Percentiles rank a stretch among this genome's conserved stretches.
phyloP scores from a whole-genome alignment of 1,140 invertebrate genomes.

The Trypoxylus dichotomus region DNA sequence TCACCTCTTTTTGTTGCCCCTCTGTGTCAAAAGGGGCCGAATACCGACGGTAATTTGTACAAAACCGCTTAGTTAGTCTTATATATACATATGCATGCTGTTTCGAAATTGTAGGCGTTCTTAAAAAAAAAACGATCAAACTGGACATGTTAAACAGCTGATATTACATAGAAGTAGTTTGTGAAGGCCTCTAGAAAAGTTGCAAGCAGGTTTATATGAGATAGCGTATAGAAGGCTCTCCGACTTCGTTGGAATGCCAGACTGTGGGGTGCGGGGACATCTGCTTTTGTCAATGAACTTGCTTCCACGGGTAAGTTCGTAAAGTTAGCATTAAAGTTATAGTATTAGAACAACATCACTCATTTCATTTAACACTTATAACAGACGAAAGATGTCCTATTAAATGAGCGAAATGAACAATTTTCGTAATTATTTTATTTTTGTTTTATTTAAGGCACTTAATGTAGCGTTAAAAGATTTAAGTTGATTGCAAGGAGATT shows the following conservation, averaged over 20 bases:
- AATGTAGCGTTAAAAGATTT: too few relatives aligned
- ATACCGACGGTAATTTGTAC: background rate
- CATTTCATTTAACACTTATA: slow-evolving; percentile 9
- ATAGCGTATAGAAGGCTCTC: slow-evolving; percentile 14
- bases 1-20: slow-evolving; percentile 7
- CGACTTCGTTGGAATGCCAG: slow-evolving; percentile 17
- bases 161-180: slow-evolving; percentile 27
- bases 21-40: background rate
- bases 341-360: slow-evolving; percentile 18
- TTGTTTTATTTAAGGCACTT: too few relatives aligned
- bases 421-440: too few relatives aligned
- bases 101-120: slow-evolving; percentile 9
- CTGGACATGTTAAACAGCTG: slow-evolving; percentile 17
- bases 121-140: background rate
- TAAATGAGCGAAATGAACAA: too few relatives aligned
- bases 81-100: background rate
- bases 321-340: slow-evolving; percentile 12
- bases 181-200: slow-evolving; percentile 21
- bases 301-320: slow-evolving; percentile 20
- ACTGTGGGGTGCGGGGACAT: slow-evolving; percentile 9
- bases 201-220: slow-evolving; percentile 28
- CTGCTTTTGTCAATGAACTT: slow-evolving; percentile 29
- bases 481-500: too few relatives aligned
- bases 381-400: too few relatives aligned
- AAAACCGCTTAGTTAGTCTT: background rate